Evolutionary conservation across 2,797 vertebrate species (phyloP), one percentile per base, ranked within the genome.

Genomic region (Limosa lapponica): DNA sequence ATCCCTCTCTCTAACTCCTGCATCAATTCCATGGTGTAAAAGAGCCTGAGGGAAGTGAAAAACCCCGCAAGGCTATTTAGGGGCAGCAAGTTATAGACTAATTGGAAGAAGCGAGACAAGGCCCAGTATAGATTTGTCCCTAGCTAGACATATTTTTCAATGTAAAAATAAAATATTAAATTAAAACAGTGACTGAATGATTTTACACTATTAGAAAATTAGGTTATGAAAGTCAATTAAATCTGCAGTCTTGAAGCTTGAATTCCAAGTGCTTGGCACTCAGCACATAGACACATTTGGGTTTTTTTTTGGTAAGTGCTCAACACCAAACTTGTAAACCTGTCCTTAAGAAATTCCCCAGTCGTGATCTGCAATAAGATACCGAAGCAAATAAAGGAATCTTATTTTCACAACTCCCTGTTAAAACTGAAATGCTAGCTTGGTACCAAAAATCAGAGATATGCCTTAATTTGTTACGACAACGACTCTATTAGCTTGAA

Each of bases 401-500:
- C n/a, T 41, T 44, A 25, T 87, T 80, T 75, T 55, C n/a, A 39
- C 27, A 71, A 17, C 32, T 51, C 49, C 37, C 55, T 30, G 37
- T 27, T 55, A 55, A 18, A 41, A 32, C 1, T 32, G 44, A 57
- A 51, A 66, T 39, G 41, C 7, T 5, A 65, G 77, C 61, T 70
- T 32, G 54, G 16, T 65, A 48, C 58, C 19, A 16, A 70, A 73
- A 71, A 78, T 30, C 13, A 93, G 89, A 84, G 46, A 58, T 52
- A 30, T 41, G 59, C 70, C 39, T 67, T 82, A 44, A 86, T 90
- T 34, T 81, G 17, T 78, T 91, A 80, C 55, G 83, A 72, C 87
- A 81, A n/a, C 10, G 48, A 91, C 90, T 78, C 90, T 28, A 62
- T 74, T 87, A 87, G 61, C 91, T 91, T 52, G 30, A 93, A 91